These are phyloP conservation scores for Lymantria dispar DNA, from an alignment of 2,888 invertebrate species.

Conservation along the genomic window DNA sequence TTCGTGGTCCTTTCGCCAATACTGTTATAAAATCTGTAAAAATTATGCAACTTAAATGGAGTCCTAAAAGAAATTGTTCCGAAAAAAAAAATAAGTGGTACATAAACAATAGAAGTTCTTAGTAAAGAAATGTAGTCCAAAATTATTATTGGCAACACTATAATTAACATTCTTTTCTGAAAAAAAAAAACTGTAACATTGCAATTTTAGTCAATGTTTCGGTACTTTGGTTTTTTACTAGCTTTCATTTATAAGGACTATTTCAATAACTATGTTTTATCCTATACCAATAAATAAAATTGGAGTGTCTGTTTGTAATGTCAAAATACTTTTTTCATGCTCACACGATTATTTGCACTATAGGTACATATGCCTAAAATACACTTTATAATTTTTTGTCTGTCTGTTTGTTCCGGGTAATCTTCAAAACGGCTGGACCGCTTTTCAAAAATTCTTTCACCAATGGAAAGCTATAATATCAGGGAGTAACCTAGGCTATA, in stretches of 20 bases:
- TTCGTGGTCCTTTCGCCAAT: slow-evolving; percentile 25
- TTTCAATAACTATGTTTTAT: not conserved
- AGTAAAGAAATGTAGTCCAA: slow-evolving; percentile 46
- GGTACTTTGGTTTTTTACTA: not conserved
- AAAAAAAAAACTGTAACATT: slow-evolving; percentile 25
- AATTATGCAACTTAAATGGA: slow-evolving; percentile 51
- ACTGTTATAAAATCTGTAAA: slow-evolving; percentile 35
- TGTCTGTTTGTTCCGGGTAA: no score
- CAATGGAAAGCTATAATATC: no score
- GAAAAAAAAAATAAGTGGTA: slow-evolving; percentile 50
- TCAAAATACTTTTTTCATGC: no score
- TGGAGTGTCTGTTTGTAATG: no score
- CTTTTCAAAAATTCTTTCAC: no score
- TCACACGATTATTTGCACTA: no score
- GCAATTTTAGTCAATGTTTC: slow-evolving; percentile 1
- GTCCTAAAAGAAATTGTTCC: slow-evolving; percentile 43
- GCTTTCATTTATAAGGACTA: not conserved
- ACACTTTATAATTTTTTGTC: no score
- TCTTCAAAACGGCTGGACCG: no score
- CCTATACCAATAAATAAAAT: no score
- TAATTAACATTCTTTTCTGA: slow-evolving; percentile 21
- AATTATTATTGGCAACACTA: slow-evolving; percentile 33
- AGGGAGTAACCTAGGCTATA: no score
- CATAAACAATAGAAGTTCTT: slow-evolving; percentile 32
- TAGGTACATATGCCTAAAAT: no score